Evolutionary conservation across 2,113 vertebrate genomes (phyloP).

Genomic region (Triplophysa tibetana): DNA sequence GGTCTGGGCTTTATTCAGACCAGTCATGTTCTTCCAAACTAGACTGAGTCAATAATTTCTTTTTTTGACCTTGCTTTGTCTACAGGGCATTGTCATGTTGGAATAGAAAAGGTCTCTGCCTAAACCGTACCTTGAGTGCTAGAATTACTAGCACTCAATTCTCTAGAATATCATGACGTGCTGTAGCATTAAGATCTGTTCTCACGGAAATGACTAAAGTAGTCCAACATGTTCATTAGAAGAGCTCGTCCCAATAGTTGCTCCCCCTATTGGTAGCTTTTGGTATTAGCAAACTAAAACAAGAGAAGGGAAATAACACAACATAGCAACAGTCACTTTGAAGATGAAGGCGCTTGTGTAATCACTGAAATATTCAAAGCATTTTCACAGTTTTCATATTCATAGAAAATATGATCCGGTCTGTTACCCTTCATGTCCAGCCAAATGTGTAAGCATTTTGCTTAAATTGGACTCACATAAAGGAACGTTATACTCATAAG

Average conservation of each 20-base stretch:
- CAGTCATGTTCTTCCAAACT: too few species aligned
- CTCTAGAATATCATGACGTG: too few species aligned
- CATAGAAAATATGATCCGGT: slow-evolving; percentile 26
- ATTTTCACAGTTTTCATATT: slow-evolving; percentile 24
- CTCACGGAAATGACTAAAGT: too few species aligned
- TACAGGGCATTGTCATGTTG: too few species aligned
- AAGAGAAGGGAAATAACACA: background rate
- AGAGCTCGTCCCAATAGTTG: background rate
- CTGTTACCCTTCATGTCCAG: slow-evolving; percentile 39
- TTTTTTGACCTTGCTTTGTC: too few species aligned
- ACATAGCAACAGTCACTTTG: background rate
- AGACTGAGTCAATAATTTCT: too few species aligned
- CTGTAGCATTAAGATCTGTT: too few species aligned
- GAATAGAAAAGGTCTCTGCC: too few species aligned
- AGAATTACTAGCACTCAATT: too few species aligned
- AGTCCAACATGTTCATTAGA: too few species aligned
- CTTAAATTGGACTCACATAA: slow-evolving; percentile 39
- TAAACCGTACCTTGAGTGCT: too few species aligned
- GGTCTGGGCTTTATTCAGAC: too few species aligned
- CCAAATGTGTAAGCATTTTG: slow-evolving; percentile 67
- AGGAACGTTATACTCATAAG: slow-evolving; percentile 37
- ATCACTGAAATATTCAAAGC: slow-evolving; percentile 20
- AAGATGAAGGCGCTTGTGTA: background rate
- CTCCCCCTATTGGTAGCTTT: background rate
- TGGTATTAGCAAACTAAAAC: background rate